Percentiles rank a stretch among this genome's conserved stretches.
Evolutionary conservation across 2,797 vertebrate species (phyloP).

Genomic region (Ispidina picta): DNA sequence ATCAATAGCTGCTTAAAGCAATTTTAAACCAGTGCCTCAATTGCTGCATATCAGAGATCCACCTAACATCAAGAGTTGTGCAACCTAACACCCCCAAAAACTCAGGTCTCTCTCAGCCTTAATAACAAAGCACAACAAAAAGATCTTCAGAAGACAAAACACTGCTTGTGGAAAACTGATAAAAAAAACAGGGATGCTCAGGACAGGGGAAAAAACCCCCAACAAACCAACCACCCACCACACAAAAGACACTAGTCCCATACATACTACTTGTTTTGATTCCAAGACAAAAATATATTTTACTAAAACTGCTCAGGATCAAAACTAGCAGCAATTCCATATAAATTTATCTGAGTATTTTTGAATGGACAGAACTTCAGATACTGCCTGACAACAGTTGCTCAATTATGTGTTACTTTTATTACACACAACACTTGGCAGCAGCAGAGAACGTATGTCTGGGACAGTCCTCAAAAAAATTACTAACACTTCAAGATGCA

Average conservation of each 20-base stretch:
- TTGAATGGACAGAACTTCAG: slow-evolving; percentile 45
- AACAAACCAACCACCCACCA: not conserved
- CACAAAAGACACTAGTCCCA: not conserved
- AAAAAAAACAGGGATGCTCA: not conserved
- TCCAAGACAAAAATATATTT: not conserved
- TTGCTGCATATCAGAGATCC: not conserved
- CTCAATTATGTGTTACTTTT: slow-evolving; percentile 63
- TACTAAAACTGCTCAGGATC: not conserved
- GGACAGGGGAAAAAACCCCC: not conserved
- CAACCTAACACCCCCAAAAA: not conserved
- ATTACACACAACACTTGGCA: slow-evolving; percentile 52
- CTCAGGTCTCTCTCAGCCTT: not conserved
- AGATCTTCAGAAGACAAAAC: not conserved
- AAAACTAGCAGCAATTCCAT: not conserved
- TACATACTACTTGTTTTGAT: not conserved
- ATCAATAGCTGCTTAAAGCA: not conserved
- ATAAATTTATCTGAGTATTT: slow-evolving; percentile 7
- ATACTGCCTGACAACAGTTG: slow-evolving; percentile 59
- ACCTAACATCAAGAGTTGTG: not conserved
- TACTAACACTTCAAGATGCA: slow-evolving; percentile 47
- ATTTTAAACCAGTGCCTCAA: not conserved
- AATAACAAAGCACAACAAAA: not conserved
- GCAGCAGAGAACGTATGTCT: slow-evolving; percentile 47
- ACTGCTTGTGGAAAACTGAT: not conserved
- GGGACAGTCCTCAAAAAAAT: slow-evolving; percentile 41